phyloP scores from a whole-genome alignment of 2,888 invertebrate species.

The Thereva unica region DNA sequence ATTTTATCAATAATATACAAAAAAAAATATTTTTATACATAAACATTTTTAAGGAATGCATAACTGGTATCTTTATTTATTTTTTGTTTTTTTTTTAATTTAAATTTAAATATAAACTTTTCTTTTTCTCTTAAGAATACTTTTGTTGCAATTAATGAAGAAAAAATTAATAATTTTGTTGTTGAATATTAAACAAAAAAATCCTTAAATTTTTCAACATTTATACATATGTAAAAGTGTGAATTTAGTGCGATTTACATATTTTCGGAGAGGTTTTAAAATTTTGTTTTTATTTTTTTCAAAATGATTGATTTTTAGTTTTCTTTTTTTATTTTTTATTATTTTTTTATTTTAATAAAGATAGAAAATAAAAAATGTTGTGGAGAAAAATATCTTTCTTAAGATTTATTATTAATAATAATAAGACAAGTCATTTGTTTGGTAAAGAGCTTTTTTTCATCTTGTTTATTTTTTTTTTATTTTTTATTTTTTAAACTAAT shows the following conservation, averaged over 20 bases:
- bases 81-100: slow-evolving; percentile 1
- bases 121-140: slow-evolving; percentile 6
- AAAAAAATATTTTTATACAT: slow-evolving; percentile 20
- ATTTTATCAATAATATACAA: slow-evolving; percentile 15
- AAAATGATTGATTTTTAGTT: no score
- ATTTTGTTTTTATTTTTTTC: no score
- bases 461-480: background rate
- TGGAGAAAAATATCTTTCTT: slow-evolving; percentile 6
- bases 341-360: slow-evolving; percentile 16
- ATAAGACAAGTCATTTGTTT: slow-evolving; percentile 34
- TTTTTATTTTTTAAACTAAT: background rate
- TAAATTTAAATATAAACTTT: background rate
- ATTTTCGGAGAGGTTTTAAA: no score
- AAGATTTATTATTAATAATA: slow-evolving; percentile 6
- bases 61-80: slow-evolving; percentile 35
- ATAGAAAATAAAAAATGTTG: slow-evolving; percentile 15
- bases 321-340: no score
- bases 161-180: slow-evolving; percentile 20
- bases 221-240: no score
- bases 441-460: slow-evolving; percentile 25
- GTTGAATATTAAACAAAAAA: slow-evolving; percentile 10
- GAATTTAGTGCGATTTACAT: no score
- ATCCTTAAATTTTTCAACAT: no score
- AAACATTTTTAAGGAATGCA: slow-evolving; percentile 37
- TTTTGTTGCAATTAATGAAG: slow-evolving; percentile 11